Evolutionary conservation across 2,113 vertebrate species (phyloP), one percentile per base, ranked within the genome.

Genomic region (Mesoclemmys tuberculata): DNA sequence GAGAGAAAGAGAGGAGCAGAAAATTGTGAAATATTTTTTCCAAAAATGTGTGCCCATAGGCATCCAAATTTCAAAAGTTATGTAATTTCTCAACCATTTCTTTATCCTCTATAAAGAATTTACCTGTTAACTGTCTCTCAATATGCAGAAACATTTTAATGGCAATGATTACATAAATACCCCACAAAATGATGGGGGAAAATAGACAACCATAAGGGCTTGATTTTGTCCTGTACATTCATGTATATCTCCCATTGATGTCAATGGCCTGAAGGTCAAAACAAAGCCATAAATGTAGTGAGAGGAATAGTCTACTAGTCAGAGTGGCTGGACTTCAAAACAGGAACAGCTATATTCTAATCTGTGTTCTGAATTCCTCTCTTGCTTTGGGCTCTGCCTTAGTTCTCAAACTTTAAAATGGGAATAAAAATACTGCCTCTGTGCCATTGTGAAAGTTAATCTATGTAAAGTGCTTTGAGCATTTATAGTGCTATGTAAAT

Each of bases 201-300:
- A 0, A 27, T 51, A 68, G 93, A 44, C 19, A 74, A 81, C 80
- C 22, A 80, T 35, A 38, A 80, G 26, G 61, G 71, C 10, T 83
- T 96, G 89, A 84, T 94, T 93, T 92, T 94, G 64, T 68, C 87
- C 86, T 31, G 88, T 78, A 86, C 88, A 82, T 81, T 91, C 90
- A 88, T 31, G 88, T 91, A 56, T 94, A 8, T 58, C 88, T 94
- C 93, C 87, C 35, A 44, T 71, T 52, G n/a, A 68, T 87, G 82
- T 48, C 74, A 81, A 24, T 84, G 88, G 84, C 35, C 29, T 44
- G 81, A 80, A 80, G 80, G 56, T 86, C 49, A 91, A 82, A 96
- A 94, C 10, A 11, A 93, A 91, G n/a, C 74, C 46, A 5, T 92
- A 91, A 89, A 4, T 93, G 19, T 64, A 79, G 90, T 79, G 82